Evolutionary conservation across 2,113 vertebrate species (phyloP).

Genomic region (Speoplatyrhinus poulsoni): DNA sequence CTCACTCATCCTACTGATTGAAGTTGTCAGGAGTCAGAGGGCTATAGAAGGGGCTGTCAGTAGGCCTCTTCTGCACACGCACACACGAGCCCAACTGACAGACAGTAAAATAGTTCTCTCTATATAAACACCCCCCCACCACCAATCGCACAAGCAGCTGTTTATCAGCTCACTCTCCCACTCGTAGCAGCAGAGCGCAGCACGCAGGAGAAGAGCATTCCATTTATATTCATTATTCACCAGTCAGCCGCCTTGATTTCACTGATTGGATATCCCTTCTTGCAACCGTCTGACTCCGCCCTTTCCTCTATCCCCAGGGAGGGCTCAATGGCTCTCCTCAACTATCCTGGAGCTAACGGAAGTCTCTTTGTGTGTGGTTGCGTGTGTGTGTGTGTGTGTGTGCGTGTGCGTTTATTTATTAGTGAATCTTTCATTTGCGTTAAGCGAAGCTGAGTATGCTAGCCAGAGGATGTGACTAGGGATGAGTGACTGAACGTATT

Average conservation of each 20-base stretch:
- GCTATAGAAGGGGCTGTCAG: conserved; percentile 63
- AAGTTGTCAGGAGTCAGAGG: conserved; percentile 66
- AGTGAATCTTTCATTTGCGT: conserved; percentile 46
- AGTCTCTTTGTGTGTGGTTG: conserved; percentile 1
- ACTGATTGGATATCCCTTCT: conserved; percentile 73
- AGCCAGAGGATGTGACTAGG: conserved; percentile 41
- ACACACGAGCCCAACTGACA: conserved; percentile 1
- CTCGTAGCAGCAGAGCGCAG: conserved; percentile 31
- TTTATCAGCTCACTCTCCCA: conserved; percentile 46
- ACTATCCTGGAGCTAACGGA: conserved; percentile 32
- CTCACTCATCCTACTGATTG: conserved; percentile 68
- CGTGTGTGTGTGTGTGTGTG: conserved; percentile 10
- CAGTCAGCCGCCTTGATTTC: conserved; percentile 78
- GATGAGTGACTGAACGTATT: conserved; percentile 18
- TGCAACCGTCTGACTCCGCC: conserved; percentile 35
- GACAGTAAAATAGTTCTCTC: conserved; percentile 35
- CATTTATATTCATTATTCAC: conserved; percentile 83
- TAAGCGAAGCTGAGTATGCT: conserved; percentile 47
- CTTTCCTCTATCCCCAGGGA: conserved; percentile 40
- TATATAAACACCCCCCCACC: conserved; percentile 53
- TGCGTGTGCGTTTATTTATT: conserved; percentile 13
- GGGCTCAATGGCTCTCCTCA: conserved; percentile 48
- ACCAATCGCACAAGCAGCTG: conserved; percentile 53
- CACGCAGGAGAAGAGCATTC: conserved; percentile 70
- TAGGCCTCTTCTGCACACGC: conserved; percentile 43